A percentile compares a stretch with the other conserved stretches of the same genome.
Conservation (phyloP, 1,140 invertebrate species). For the Adoxophyes honmai region DNA sequence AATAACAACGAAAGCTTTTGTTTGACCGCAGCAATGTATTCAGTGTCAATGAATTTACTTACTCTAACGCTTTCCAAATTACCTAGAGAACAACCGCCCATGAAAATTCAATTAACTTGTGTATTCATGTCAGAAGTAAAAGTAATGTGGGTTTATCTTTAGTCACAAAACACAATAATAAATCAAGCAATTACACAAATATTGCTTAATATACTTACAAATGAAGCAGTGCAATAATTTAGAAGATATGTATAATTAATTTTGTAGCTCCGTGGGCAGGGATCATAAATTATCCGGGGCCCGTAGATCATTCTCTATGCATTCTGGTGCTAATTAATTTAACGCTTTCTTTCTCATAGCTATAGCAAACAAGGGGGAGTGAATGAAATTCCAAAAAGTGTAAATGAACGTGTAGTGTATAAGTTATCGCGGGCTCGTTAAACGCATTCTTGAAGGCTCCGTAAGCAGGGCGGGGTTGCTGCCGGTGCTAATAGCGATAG, state of each 20-base stretch:
- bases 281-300: constrained; percentile 45
- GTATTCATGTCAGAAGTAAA: too few species aligned
- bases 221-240: constrained; percentile 6
- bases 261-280: constrained; percentile 1
- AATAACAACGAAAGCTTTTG: too few species aligned
- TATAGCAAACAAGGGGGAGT: constrained; percentile 47
- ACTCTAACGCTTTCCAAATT: too few species aligned
- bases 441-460: constrained; percentile 47
- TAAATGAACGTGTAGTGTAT: constrained; percentile 61
- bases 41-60: too few species aligned
- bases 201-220: background rate
- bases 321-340: constrained; percentile 66
- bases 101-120: too few species aligned
- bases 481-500: constrained; percentile 2
- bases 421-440: constrained; percentile 61
- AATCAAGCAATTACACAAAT: background rate
- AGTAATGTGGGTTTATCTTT: too few species aligned
- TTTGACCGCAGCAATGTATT: too few species aligned
- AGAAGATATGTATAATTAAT: constrained; percentile 15
- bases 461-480: constrained; percentile 25
- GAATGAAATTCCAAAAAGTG: constrained; percentile 66
- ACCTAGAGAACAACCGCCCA: too few species aligned
- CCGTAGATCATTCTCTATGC: constrained; percentile 50
- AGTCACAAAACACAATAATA: background rate
- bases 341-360: constrained; percentile 53